phyloP scores from a whole-genome alignment of 2,888 invertebrate species.

The Pammene fasciana region DNA sequence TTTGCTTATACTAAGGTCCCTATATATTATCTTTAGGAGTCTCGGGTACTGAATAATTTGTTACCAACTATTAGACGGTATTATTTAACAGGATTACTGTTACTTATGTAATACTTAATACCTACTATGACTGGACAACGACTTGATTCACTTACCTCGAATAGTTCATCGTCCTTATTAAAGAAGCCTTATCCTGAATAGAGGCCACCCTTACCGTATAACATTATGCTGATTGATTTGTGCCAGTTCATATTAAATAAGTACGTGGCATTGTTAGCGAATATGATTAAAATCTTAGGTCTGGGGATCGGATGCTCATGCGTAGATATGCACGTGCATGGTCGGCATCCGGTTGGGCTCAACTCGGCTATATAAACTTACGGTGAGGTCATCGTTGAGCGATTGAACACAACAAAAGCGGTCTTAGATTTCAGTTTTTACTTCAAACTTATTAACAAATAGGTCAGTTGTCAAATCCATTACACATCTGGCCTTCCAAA shows the following conservation, averaged over 20 bases:
- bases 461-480: not conserved
- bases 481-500: constrained; percentile 17
- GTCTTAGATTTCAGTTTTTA: not conserved
- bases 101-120: not conserved
- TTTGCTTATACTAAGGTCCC: too few relatives aligned
- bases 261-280: not conserved
- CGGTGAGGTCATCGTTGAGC: too few relatives aligned
- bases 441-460: not conserved
- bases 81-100: too few relatives aligned
- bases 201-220: constrained; percentile 1
- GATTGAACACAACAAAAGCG: not conserved
- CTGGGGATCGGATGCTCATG: too few relatives aligned
- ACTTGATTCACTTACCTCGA: not conserved
- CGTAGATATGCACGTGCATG: too few relatives aligned
- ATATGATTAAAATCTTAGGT: not conserved
- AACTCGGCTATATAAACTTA: too few relatives aligned
- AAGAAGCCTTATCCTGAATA: constrained; percentile 24
- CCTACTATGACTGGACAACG: not conserved
- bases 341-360: too few relatives aligned
- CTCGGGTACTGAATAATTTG: too few relatives aligned
- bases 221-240: not conserved
- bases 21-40: too few relatives aligned
- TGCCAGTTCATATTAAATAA: constrained; percentile 5
- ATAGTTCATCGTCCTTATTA: constrained; percentile 21
- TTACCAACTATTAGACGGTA: too few relatives aligned